Base-by-base conservation (phyloP, 1,140 invertebrate genomes). In the Drosophila burlai region DNA sequence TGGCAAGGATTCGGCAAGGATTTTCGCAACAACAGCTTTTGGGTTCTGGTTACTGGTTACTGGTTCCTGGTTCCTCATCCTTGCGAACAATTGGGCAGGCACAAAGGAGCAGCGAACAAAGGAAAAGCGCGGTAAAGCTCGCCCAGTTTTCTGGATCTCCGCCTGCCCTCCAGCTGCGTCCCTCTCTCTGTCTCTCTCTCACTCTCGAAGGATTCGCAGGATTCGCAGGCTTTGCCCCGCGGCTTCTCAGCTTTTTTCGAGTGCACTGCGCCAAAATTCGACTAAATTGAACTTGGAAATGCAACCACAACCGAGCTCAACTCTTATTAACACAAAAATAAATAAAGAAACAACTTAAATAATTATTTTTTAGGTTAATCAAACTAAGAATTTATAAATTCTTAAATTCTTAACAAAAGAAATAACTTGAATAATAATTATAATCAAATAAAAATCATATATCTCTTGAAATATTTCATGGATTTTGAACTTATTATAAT, bases 61-160 rank as follows among this genome's bases (percentile, higher is more conserved):
- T 57, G 42, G 43, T 11, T 49, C 3, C 24, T 26, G 24, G 24
- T 4, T 26, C 13, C 47, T 43, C 59, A 45, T 61, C 71, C 55
- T 73, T 73, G 71, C 67, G 3, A 73, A 73, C 71, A 73, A 73
- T 73, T 71, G 67, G 40, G 40, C 67, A 47, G 67, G 64, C 67
- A 71, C 67, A 73, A 73, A 43, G 67, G 36, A 55, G 34, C 18
- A 2, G 36, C 24, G 18, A 72, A 73, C 71, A 73, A 73, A 50
- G 71, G 71, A 73, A 73, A 73, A 73, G 71, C 71, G 68, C 71
- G 71, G 67, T 61, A 73, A 73, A 73, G 71, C 71, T 73, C 36
- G 11, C 24, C 68, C n/a, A 49, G 49, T 69, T 57, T 66, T 69
- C 49, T 55, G 40, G 64, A 50, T 40, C 64, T 62, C 58, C 29